Percentiles rank a stretch among this genome's conserved stretches.
Evolutionary conservation across 2,888 invertebrate genomes (phyloP).

Genomic region (Priapulus caudatus): DNA sequence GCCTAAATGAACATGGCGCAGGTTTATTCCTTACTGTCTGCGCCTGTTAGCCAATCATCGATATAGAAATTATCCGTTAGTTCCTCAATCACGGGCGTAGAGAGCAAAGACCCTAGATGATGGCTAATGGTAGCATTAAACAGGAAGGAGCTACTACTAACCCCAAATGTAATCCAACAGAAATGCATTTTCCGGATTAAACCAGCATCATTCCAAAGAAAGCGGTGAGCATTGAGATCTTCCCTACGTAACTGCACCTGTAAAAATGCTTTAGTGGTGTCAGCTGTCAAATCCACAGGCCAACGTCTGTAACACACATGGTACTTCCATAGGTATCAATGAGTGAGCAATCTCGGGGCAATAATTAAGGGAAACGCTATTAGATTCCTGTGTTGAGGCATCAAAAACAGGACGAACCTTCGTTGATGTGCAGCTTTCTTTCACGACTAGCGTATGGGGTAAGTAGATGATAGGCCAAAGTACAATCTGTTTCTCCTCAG

Average conservation of each 20-base stretch:
- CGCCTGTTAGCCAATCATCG: neutral
- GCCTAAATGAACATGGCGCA: neutral
- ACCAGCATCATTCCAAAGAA: neutral
- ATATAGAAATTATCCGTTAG: neutral
- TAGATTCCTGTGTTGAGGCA: conserved; percentile 15
- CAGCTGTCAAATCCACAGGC: conserved; percentile 16
- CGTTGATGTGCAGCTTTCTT: conserved; percentile 17
- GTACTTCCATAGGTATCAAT: conserved; percentile 13
- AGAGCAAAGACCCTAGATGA: no score
- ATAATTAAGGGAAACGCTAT: conserved; percentile 17
- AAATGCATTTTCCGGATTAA: neutral
- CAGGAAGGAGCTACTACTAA: neutral
- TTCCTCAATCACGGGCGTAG: no score
- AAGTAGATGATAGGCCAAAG: conserved; percentile 14
- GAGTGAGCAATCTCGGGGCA: conserved; percentile 18
- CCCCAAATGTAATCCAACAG: neutral
- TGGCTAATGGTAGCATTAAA: neutral
- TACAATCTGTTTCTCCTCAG: neutral
- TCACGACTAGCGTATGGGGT: conserved; percentile 19
- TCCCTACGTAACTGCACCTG: neutral
- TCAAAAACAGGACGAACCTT: conserved; percentile 25
- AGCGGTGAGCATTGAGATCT: neutral
- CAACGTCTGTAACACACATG: conserved; percentile 17
- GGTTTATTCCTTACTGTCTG: neutral
- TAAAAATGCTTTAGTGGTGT: conserved; percentile 16